Base-by-base conservation (phyloP, 2,888 invertebrate species). In the Chaitophorus viminalis region DNA sequence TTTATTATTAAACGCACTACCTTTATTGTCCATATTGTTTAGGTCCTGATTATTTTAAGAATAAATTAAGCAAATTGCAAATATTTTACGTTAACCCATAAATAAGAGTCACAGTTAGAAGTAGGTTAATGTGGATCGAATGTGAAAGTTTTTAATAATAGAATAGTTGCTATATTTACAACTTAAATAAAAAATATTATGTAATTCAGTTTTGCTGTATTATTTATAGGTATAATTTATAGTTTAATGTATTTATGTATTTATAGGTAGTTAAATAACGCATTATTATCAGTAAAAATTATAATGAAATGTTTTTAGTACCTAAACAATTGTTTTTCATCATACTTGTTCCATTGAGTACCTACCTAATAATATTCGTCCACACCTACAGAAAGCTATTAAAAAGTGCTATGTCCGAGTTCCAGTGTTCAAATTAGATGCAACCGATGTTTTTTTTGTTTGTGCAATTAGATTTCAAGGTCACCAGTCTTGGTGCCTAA, bases 381-480 rank as follows among this genome's bases (percentile, higher is more conserved):
- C 83, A 65, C 65, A 11, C 65, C 39, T 84, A 31, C 3, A 11
- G 14, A 54, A 72, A 29, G 18, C 36, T 18, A 76, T 84, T 76
- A 76, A 76, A 60, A 75, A 76, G 65, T 76, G 84, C 46, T 21
- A 84, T 65, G 21, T 21, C 18, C 6, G 60, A 46, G 46, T 83
- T 76, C 65, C 65, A 31, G 54, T 29, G 21, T 60, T 83, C 17
- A 46, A 76, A 76, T 84, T 76, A 31, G 33, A 76, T 60, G 76
- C 65, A 39, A 4, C 33, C 25, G 25, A 17, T 54, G 29, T 25
- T 0, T 65, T 36, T 79, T 29, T 84, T n/a, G n/a, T n/a, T 76
- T 84, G 46, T 68, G 76, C 75, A 76, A 84, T 76, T 84, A 36
- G 3, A 25, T 75, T 84, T 84, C 84, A 84, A 76, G 84, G 84